Evolutionary conservation across 1,140 invertebrate genomes (phyloP), one percentile per base, ranked within the genome.

Genomic region (Drosophila ananassae): DNA sequence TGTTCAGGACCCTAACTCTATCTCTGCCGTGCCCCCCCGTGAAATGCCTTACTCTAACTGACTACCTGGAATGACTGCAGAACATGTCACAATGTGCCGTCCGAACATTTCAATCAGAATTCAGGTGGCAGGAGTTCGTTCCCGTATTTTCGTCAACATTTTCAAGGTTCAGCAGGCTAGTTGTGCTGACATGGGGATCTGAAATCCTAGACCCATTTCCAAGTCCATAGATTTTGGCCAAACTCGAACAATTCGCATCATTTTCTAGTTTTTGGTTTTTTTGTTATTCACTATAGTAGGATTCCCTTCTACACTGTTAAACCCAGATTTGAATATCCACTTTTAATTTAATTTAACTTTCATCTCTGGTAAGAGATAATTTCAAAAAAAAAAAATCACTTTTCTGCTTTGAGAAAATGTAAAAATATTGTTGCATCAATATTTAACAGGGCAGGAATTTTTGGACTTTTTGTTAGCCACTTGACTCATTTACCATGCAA

Each of bases 401-500:
- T 12, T 12, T 3, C 34, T 37, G 41, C 41, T 44, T 44, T 44
- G 8, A 44, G n/a, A 17, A 7, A 21, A 48, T 28, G 24, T 39
- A 37, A 51, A 48, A 47, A 61, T 73, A 28, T 44, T 44, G 4
- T 17, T 51, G 8, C 71, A 46, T 73, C 52, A 57, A 73, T 73
- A 62, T 62, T 63, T 55, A 73, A 55, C 39, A 41, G 50, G 60
- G 10, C 48, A 13, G 60, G 25, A 50, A 66, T 68, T 58, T 53
- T 32, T 47, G 46, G n/a, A 44, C 47, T 59, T 44, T 53, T 39
- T 50, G 34, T 48, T 68, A 68, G 61, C 82, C 77, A 81, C 81
- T 81, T 69, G 78, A 87, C 74, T 78, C 74, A 85, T 85, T 85
- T 87, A 64, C 24, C 51, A 87, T 85, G 82, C 82, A 85, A 85